phyloP scores from a whole-genome alignment of 1,140 invertebrate genomes.

The Cydia fagiglandana region DNA sequence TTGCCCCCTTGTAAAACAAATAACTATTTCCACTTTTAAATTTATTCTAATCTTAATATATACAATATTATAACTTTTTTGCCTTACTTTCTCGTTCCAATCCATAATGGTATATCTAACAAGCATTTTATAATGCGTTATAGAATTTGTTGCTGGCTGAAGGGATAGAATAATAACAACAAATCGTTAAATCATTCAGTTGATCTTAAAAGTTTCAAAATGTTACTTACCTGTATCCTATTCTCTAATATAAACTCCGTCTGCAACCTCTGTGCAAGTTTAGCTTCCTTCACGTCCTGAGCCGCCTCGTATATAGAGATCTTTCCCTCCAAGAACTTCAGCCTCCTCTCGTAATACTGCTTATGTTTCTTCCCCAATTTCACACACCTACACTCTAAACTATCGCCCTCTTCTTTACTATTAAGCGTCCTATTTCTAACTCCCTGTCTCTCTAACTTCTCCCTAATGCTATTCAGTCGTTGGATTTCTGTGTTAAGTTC shows the following conservation, averaged over 20 bases:
- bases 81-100: no score
- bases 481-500: conserved; percentile 79
- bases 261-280: conserved; percentile 80
- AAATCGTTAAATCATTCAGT: no score
- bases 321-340: conserved; percentile 81
- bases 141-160: no score
- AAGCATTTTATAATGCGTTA: no score
- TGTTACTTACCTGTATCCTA: conserved; percentile 68
- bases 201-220: conserved; percentile 11
- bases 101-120: no score
- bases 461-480: conserved; percentile 80
- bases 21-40: no score
- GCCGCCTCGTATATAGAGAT: conserved; percentile 81
- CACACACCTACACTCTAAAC: conserved; percentile 72
- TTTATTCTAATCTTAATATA: no score
- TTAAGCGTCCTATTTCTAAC: conserved; percentile 76
- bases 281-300: conserved; percentile 80
- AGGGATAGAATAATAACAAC: no score
- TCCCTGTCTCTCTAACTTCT: conserved; percentile 78
- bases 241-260: conserved; percentile 80
- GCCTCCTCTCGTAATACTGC: conserved; percentile 81
- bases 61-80: no score
- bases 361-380: conserved; percentile 78
- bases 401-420: conserved; percentile 62
- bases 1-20: no score